Evolutionary conservation across 1,140 invertebrate species (phyloP).

Genomic region (Drosophila pallidifrons): DNA sequence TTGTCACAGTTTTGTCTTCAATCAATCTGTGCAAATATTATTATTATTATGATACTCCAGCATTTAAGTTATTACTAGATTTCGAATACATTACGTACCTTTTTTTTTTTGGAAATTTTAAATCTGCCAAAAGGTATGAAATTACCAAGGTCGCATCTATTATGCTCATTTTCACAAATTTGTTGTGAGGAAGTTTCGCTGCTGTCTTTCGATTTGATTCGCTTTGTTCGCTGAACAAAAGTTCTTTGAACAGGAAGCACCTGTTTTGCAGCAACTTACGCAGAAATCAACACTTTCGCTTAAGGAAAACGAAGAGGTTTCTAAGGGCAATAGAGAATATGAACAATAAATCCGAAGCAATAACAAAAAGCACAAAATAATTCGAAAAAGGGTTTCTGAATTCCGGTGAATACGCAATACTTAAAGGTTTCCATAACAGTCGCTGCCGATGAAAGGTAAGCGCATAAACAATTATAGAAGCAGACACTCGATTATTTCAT

Average conservation of each 20-base stretch:
- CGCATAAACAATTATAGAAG: conserved; percentile 48
- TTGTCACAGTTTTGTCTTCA: no score
- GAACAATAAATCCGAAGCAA: conserved; percentile 21
- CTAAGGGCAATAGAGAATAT: neutral
- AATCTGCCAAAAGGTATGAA: neutral
- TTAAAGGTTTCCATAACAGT: conserved; percentile 32
- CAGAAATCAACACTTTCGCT: conserved; percentile 80
- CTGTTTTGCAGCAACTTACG: conserved; percentile 62
- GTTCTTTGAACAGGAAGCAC: conserved; percentile 64
- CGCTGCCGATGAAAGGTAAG: conserved; percentile 1
- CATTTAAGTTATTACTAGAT: no score
- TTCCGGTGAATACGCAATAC: conserved; percentile 29
- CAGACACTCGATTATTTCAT: conserved; percentile 36
- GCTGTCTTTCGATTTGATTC: neutral
- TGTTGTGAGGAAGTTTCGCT: conserved; percentile 19
- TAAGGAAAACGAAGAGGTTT: conserved; percentile 13
- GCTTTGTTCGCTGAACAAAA: conserved; percentile 26
- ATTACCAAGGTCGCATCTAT: conserved; percentile 28
- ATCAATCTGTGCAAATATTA: no score
- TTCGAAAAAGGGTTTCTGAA: conserved; percentile 10
- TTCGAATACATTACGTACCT: no score
- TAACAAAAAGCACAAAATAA: conserved; percentile 7
- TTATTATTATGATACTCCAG: no score
- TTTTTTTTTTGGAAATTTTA: neutral
- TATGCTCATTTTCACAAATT: conserved; percentile 31